Evolutionary conservation across 2,797 vertebrate species (phyloP).

Genomic region (Hafferia zeledoni): DNA sequence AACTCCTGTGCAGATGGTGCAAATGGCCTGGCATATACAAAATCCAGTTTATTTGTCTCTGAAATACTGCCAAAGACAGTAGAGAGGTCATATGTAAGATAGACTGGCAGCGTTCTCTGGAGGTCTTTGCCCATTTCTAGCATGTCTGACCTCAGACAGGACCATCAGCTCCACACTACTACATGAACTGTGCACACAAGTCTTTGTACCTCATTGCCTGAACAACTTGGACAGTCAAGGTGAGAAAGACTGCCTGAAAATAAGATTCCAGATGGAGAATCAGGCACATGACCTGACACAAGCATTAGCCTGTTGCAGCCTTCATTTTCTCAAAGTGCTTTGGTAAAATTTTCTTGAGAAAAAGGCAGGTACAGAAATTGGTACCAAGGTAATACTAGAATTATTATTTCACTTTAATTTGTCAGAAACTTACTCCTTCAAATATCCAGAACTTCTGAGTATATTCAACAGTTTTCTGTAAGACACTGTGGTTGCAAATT

Average conservation of each 20-base stretch:
- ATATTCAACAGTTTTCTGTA: not conserved
- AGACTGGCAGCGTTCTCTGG: not conserved
- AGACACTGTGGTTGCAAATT: not conserved
- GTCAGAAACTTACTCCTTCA: not conserved
- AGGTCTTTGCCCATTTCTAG: not conserved
- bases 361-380: not conserved
- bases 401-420: not conserved
- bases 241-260: not conserved
- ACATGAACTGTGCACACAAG: not conserved
- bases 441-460: not conserved
- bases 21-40: not conserved
- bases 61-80: not conserved
- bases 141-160: not conserved
- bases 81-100: not conserved
- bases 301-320: not conserved
- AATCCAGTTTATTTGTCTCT: not conserved
- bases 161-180: not conserved
- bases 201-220: not conserved
- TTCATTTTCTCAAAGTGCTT: not conserved
- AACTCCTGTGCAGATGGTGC: not conserved
- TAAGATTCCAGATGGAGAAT: not conserved
- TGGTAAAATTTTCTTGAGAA: not conserved
- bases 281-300: not conserved
- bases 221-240: not conserved
- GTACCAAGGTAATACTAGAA: not conserved